A percentile compares a stretch with the other conserved stretches of the same genome.
phyloP scores from a whole-genome alignment of 2,888 invertebrate species.

The Drosophila algonquin region DNA sequence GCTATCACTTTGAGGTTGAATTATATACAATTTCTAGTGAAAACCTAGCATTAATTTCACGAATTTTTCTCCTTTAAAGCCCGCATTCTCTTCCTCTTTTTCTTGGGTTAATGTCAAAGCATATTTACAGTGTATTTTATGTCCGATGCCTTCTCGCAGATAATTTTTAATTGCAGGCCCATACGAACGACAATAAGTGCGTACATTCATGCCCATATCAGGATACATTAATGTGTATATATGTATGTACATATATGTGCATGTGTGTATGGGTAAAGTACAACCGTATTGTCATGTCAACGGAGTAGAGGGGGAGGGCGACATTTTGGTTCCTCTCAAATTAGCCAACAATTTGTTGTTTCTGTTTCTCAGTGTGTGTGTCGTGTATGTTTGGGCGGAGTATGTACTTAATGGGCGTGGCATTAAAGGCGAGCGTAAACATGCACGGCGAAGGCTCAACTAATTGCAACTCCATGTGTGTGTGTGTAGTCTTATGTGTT shows the following conservation, averaged over 20 bases:
- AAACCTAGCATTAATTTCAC: no score
- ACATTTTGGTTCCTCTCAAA: slow-evolving; percentile 63
- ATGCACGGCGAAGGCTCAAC: slow-evolving; percentile 41
- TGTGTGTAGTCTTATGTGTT: slow-evolving; percentile 9
- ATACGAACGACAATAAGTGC: slow-evolving; percentile 2
- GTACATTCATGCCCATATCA: not conserved
- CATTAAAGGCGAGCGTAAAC: slow-evolving; percentile 58
- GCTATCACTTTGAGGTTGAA: not conserved
- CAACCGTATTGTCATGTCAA: slow-evolving; percentile 17
- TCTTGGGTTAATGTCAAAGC: not conserved
- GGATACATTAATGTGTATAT: slow-evolving; percentile 1
- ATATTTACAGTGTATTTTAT: slow-evolving; percentile 60
- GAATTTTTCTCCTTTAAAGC: no score
- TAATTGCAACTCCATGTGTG: slow-evolving; percentile 56
- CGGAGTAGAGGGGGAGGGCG: slow-evolving; percentile 21
- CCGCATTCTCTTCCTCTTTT: no score
- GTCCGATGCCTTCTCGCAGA: slow-evolving; percentile 59
- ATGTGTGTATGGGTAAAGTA: not conserved
- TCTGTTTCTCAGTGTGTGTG: slow-evolving; percentile 38
- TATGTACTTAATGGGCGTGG: slow-evolving; percentile 71
- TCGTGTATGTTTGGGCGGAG: slow-evolving; percentile 14
- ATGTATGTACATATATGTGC: not conserved
- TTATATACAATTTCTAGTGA: not conserved
- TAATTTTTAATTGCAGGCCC: slow-evolving; percentile 70
- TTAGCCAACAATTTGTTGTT: slow-evolving; percentile 71